Evolutionary conservation across 2,888 invertebrate genomes (phyloP), one percentile per base, ranked within the genome.

Genomic region (Onthophagus sagittarius): DNA sequence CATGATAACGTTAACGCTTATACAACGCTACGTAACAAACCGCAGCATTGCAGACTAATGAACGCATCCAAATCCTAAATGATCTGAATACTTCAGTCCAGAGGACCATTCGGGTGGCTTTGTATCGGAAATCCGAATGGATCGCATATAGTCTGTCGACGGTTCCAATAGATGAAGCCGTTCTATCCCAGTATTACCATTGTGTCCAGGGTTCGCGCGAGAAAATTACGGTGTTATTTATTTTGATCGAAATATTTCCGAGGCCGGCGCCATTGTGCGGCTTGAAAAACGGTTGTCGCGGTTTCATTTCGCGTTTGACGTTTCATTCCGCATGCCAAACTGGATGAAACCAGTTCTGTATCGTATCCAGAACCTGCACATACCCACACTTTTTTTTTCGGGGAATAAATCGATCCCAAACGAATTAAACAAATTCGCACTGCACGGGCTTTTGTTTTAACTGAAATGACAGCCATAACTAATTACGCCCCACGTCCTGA

Each of bases 181-280:
- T n/a, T n/a, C 23, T 23, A 23, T 67, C 32, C 15, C 23, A 6
- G n/a, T 13, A 67, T 67, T 67, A 32, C 67, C 39, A 31, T 67
- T 67, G 67, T 67, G 67, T n/a, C 39, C 23, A 23, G 11, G 39
- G 39, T 9, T 53, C 11, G 39, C 9, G 31, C 31, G 67, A 67
- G 67, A 67, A 67, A 67, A 67, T 63, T 63, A 63, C 15, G 15
- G 23, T 67, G 13, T 67, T 67, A 67, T 67, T 67, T 67, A 67
- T 67, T 67, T 67, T 67, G 67, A 67, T 67, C 13, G 67, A 23
- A 67, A 64, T 64, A 64, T 64, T 64, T 67, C 23, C 64, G 5
- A 9, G 31, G 3, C 32, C 6, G 7, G n/a, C 2, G 5, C 14
- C 15, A 15, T 63, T 63, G 14, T 63, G 67, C 23, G 15, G 67